Percentiles rank a stretch among this genome's conserved stretches.
phyloP scores from a whole-genome alignment of 2,113 vertebrate species.

The Aspidoscelis tigris region DNA sequence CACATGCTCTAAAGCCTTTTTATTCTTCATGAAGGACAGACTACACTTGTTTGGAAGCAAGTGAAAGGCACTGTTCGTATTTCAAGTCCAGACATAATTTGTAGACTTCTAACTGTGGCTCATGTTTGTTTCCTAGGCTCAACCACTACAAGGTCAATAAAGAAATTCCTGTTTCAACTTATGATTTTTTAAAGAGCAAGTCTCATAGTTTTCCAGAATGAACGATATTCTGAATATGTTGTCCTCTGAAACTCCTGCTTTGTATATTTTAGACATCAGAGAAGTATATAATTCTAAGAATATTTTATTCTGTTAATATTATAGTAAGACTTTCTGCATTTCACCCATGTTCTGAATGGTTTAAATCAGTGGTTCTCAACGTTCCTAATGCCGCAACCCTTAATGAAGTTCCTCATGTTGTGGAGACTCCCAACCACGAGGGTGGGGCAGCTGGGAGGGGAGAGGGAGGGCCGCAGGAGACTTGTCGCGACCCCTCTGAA shows the following conservation, averaged over 20 bases:
- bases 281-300: constrained; percentile 19
- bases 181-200: background rate
- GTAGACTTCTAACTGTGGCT: background rate
- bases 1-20: background rate
- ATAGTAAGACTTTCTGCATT: background rate
- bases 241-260: background rate
- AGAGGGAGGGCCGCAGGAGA: no score
- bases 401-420: no score
- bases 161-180: background rate
- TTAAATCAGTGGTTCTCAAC: background rate
- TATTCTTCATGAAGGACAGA: background rate
- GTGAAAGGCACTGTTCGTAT: background rate
- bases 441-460: no score
- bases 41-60: background rate
- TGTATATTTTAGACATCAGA: background rate
- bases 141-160: background rate
- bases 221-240: background rate
- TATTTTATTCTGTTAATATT: background rate
- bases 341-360: constrained; percentile 1
- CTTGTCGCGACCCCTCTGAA: no score
- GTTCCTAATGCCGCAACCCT: no score
- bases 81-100: background rate
- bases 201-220: background rate
- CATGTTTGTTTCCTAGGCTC: background rate
- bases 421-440: no score